Percentiles rank a stretch among this genome's conserved stretches.
Evolutionary conservation across 2,888 invertebrate species (phyloP).

Genomic region (Scaptomyza tumidula): DNA sequence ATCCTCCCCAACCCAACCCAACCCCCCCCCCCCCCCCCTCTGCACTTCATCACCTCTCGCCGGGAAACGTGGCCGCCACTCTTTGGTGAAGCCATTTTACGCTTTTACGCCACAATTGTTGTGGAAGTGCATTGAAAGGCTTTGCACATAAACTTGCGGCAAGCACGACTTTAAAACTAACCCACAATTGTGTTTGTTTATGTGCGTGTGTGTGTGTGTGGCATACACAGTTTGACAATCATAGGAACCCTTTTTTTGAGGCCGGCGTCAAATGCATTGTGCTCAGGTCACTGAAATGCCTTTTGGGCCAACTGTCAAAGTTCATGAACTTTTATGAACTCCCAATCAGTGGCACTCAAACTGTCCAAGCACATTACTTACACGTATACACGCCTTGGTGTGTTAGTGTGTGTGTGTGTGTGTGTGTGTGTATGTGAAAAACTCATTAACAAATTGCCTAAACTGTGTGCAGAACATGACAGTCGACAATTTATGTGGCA

Average conservation of each 20-base stretch:
- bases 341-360: slow-evolving; percentile 59
- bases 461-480: slow-evolving; percentile 53
- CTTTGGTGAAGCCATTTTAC: slow-evolving; percentile 70
- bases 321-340: slow-evolving; percentile 70
- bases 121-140: slow-evolving; percentile 64
- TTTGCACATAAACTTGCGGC: slow-evolving; percentile 63
- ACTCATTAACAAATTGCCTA: slow-evolving; percentile 76
- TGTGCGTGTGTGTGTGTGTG: slow-evolving; percentile 27
- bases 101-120: slow-evolving; percentile 81
- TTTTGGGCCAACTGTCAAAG: slow-evolving; percentile 64
- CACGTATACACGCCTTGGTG: not conserved
- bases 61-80: not conserved
- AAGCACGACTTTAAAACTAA: slow-evolving; percentile 75
- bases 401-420: not conserved
- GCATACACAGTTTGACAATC: slow-evolving; percentile 62
- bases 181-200: slow-evolving; percentile 54
- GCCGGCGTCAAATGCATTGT: slow-evolving; percentile 71
- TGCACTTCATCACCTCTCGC: not conserved
- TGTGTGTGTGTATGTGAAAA: slow-evolving; percentile 32
- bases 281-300: slow-evolving; percentile 62
- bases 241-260: slow-evolving; percentile 56
- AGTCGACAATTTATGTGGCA: slow-evolving; percentile 61
- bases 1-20: too few relatives aligned
- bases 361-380: slow-evolving; percentile 32
- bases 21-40: too few relatives aligned